Percentiles rank a stretch among this genome's conserved stretches.
These are phyloP conservation scores for Hybognathus amarus DNA, from an alignment of 2,797 vertebrate genomes.

Conservation along the genomic window DNA sequence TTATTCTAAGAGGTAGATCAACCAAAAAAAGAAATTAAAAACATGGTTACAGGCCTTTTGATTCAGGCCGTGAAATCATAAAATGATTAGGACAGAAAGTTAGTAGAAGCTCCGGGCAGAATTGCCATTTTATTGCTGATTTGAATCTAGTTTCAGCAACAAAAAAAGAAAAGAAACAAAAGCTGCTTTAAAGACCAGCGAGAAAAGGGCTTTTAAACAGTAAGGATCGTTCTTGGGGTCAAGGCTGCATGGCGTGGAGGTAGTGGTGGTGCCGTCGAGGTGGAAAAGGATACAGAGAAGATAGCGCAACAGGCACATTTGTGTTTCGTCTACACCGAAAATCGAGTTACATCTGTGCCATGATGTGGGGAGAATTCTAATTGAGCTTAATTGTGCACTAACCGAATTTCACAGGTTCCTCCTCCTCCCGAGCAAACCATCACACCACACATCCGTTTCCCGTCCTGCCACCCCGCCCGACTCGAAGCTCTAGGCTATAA, in stretches of 20 bases:
- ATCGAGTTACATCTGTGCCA: conserved; percentile 8
- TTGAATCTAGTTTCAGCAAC: conserved; percentile 30
- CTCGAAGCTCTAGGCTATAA: conserved; percentile 60
- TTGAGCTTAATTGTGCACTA: background rate
- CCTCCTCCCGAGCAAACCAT: conserved; percentile 17
- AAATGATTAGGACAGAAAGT: conserved; percentile 52
- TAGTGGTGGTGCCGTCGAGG: conserved; percentile 48
- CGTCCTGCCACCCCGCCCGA: conserved; percentile 53
- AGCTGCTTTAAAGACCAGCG: conserved; percentile 15
- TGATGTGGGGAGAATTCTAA: background rate
- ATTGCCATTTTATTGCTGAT: conserved; percentile 38
- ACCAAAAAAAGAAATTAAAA: conserved; percentile 79
- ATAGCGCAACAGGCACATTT: conserved; percentile 48
- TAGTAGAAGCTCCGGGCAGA: conserved; percentile 50
- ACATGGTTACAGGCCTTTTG: conserved; percentile 77
- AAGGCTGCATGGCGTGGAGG: conserved; percentile 55
- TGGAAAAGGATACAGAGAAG: conserved; percentile 42
- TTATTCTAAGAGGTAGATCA: conserved; percentile 95
- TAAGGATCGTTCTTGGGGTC: conserved; percentile 19
- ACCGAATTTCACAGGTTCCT: conserved; percentile 17
- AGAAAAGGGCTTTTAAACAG: conserved; percentile 18
- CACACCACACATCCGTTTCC: conserved; percentile 40
- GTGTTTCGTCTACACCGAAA: conserved; percentile 31
- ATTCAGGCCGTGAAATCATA: conserved; percentile 67
- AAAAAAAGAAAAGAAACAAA: background rate